Evolutionary conservation across 2,888 invertebrate species (phyloP).

Genomic region (Tuberolachnus salignus): DNA sequence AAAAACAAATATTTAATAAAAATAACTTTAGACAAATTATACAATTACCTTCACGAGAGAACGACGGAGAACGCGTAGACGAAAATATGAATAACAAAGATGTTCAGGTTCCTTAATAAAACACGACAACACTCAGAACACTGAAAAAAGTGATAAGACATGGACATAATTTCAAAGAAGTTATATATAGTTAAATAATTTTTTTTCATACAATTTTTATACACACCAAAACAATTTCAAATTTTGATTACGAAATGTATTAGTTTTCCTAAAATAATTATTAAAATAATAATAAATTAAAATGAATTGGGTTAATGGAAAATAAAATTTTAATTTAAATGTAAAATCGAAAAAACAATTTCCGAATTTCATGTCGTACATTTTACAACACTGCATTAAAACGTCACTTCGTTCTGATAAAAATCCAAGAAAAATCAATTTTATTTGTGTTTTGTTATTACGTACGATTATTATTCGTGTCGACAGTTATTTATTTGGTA

Average conservation of each 20-base stretch:
- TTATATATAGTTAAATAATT: not conserved
- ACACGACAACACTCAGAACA: constrained; percentile 1
- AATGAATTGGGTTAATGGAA: not conserved
- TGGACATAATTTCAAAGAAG: constrained; percentile 6
- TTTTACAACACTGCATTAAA: constrained; percentile 34
- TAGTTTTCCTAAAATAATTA: not conserved
- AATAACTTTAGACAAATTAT: not conserved
- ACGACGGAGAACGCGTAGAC: not conserved
- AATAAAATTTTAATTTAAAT: not conserved
- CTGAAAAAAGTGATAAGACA: not conserved
- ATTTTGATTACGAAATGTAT: not conserved
- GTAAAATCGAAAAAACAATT: not conserved
- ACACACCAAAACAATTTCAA: not conserved
- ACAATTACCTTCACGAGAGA: not conserved
- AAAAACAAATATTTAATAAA: not conserved
- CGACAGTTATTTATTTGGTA: constrained; percentile 26
- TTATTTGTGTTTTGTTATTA: constrained; percentile 52
- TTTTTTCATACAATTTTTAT: not conserved
- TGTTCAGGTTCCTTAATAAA: not conserved
- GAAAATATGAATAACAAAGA: not conserved
- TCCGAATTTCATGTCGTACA: not conserved
- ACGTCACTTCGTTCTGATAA: constrained; percentile 40
- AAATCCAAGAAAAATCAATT: constrained; percentile 49
- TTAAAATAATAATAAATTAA: not conserved
- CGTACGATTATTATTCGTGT: constrained; percentile 10